Evolutionary conservation across 2,888 invertebrate genomes (phyloP), one percentile per base, ranked within the genome.

Genomic region (Fabriciana adippe): DNA sequence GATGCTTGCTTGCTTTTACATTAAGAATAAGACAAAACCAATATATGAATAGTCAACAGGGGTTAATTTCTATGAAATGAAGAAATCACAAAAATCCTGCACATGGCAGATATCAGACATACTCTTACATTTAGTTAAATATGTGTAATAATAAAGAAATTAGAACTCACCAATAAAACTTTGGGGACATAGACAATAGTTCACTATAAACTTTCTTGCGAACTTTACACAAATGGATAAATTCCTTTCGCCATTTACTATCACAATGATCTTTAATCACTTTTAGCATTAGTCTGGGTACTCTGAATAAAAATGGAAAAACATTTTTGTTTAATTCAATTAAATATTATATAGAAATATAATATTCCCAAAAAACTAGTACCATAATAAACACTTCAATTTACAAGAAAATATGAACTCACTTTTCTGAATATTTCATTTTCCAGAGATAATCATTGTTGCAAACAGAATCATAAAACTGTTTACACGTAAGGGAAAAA

Each of bases 401-500:
- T 41, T 41, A 41, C 11, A 41, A 41, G 11, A 41, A 41, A 41
- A 41, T 11, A 41, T 2, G 3, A 55, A 72, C 88, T 85, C 80
- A 89, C 89, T 73, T 72, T 62, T 71, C 62, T 71, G 76, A 80
- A 26, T 82, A 78, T 68, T 82, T 81, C 13, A 69, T 71, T 73
- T 82, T 88, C 87, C 88, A 88, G 13, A 89, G 75, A 63, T 72
- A 73, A 55, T 84, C 80, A 73, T 87, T 87, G 55, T 77, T 81
- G n/a, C 80, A 82, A 2, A 94, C 83, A 62, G 92, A 76, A 68
- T 88, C 83, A 74, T 92, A 81, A 67, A 93, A 92, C 50, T 87
- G 87, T 75, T 89, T 93, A 80, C 94, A 94, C 18, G 94, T 93
- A 61, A 85, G 75, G 21, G 93, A 87, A 74, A 94, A 93, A 77